Evolutionary conservation across 2,797 vertebrate species (phyloP).

Genomic region (Sternotherus odoratus): DNA sequence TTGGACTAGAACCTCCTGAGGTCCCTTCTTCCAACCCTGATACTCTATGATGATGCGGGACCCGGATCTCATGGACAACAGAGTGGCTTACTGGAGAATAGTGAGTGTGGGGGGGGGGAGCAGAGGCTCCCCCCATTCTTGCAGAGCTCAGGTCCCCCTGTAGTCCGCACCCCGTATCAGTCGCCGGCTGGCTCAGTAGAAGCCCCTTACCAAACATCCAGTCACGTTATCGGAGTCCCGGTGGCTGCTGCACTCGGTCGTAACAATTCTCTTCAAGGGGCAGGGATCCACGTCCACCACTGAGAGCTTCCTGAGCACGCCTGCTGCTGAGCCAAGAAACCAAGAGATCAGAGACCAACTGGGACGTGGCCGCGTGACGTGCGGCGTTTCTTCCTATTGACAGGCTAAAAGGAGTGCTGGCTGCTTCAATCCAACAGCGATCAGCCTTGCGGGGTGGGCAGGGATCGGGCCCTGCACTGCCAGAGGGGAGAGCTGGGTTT

Average conservation of each 20-base stretch:
- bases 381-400: neutral
- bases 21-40: too few relatives aligned
- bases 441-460: rapidly evolving
- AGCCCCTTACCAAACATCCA: constrained; percentile 69
- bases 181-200: rapidly evolving
- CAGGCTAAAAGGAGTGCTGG: neutral
- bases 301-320: constrained; percentile 55
- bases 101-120: neutral
- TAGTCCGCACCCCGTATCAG: neutral
- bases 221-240: neutral
- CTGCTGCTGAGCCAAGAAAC: constrained; percentile 53
- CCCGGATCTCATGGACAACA: neutral
- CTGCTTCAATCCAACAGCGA: neutral
- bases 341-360: neutral
- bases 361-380: neutral
- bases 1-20: too few relatives aligned
- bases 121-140: neutral
- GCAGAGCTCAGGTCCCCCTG: neutral
- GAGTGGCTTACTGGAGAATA: neutral
- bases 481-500: neutral
- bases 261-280: neutral
- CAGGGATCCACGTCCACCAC: constrained; percentile 44
- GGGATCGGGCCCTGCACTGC: rapidly evolving
- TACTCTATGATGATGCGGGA: neutral
- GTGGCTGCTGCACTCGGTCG: constrained; percentile 56